Base-by-base conservation (phyloP, 2,113 vertebrate species). In the Ceuthmochares aereus region DNA sequence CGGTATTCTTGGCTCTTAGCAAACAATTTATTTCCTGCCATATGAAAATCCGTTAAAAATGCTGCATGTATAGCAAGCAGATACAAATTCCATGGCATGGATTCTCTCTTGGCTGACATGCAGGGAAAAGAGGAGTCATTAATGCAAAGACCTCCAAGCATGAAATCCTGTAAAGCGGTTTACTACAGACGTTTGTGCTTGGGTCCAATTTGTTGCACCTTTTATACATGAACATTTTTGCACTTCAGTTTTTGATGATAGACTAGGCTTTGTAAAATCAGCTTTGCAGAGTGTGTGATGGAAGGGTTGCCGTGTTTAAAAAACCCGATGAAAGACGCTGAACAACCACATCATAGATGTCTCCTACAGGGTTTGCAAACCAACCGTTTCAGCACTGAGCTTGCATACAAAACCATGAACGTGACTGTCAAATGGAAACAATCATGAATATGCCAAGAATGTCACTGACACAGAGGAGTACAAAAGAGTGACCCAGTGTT, bases 21-120 rank as follows among this genome's bases (percentile, higher is more conserved):
- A 83, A 78, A 60, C 26, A 70, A 29, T 82, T 88, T 73, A 78
- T 85, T 88, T 93, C 32, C 70, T 85, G 79, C 84, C 87, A 51
- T 84, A 32, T 1, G 9, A 34, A 54, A 64, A 59, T 22, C 43
- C 55, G 7, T 59, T 43, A 12, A 40, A 58, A 58, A 77, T 36
- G 32, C 69, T 81, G 74, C 43, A 51, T 85, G 15, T 43, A 51
- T 25, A 85, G 87, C 29, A 34, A 42, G 66, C 59, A 93, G 84
- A 89, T 86, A 58, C 4, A 64, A 16, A 73, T 88, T 60, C 75
- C 8, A 4, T 79, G 67, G 80, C 10, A 7, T 66, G 42, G 45
- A 37, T 62, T 91, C 22, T 68, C 20, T 74, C 85, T 62, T 89
- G 84, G 80, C 84, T 69, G 55, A 66, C 12, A 2, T 5, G 37